Percentiles rank a stretch among this genome's conserved stretches.
Conservation (phyloP, 2,888 invertebrate species). For the Papilio protenor region DNA sequence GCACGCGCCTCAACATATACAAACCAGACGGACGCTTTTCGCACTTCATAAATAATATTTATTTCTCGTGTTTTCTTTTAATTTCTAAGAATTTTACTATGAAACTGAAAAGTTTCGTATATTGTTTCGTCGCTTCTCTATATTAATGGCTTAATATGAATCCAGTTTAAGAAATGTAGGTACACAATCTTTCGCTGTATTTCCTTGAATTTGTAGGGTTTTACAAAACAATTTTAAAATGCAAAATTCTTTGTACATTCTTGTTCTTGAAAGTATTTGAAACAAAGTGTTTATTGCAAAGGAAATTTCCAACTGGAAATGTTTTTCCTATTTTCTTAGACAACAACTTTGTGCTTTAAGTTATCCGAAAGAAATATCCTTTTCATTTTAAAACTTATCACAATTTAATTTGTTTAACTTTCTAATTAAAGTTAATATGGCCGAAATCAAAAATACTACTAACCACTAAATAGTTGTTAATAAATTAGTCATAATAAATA, state of each 20-base stretch:
- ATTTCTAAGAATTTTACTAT: neutral
- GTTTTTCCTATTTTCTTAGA: neutral
- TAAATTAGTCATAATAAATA: neutral
- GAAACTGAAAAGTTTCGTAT: neutral
- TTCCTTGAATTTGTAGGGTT: neutral
- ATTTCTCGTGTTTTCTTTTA: neutral
- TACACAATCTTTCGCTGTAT: neutral
- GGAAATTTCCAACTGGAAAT: conserved; percentile 10
- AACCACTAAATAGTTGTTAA: neutral
- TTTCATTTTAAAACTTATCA: neutral
- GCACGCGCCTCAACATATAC: neutral
- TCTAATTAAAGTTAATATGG: neutral
- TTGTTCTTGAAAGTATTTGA: neutral
- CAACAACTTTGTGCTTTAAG: neutral
- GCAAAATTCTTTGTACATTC: neutral
- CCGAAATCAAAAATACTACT: neutral
- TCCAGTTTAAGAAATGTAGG: too few species aligned
- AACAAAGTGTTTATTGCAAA: conserved; percentile 10
- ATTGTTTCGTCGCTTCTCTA: too few species aligned
- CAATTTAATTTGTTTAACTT: neutral
- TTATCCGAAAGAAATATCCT: neutral
- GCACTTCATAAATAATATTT: conserved; percentile 18
- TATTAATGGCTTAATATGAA: too few species aligned
- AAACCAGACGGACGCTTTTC: neutral
- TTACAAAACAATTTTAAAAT: neutral